Conservation (phyloP, 2,113 vertebrate species). For the Passer montanus region DNA sequence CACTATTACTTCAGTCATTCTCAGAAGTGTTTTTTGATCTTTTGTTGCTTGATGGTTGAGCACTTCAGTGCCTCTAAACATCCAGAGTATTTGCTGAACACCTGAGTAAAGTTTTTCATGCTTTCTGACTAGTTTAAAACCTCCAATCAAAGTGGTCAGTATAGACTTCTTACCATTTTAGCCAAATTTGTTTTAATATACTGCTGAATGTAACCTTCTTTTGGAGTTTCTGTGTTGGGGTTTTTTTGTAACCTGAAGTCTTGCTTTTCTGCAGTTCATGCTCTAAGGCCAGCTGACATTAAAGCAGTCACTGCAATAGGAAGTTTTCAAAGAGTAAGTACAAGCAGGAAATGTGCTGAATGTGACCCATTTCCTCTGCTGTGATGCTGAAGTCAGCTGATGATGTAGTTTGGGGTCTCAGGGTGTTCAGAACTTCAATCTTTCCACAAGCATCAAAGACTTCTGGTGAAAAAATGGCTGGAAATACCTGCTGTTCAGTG, state of each 20-base stretch:
- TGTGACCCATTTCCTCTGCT: background rate
- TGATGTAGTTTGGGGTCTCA: background rate
- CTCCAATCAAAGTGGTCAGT: background rate
- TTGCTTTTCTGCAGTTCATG: slow-evolving; percentile 69
- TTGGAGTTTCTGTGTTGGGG: background rate
- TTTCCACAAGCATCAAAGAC: background rate
- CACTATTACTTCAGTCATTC: background rate
- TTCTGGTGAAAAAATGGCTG: slow-evolving; percentile 10
- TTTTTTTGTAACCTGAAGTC: background rate
- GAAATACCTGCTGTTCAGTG: slow-evolving; percentile 31
- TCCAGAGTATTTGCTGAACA: background rate
- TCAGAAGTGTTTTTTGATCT: background rate
- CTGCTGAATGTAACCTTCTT: background rate
- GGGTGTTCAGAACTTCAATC: background rate
- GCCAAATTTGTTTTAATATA: background rate
- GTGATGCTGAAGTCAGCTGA: background rate
- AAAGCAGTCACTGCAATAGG: slow-evolving; percentile 71
- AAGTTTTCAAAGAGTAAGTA: slow-evolving; percentile 73
- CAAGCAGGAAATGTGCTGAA: background rate
- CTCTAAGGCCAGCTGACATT: slow-evolving; percentile 74
- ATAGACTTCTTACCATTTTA: background rate
- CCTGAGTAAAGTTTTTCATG: background rate
- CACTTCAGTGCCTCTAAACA: background rate
- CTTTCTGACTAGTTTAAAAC: background rate
- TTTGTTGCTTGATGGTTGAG: background rate